Percentiles rank a stretch among this genome's conserved stretches.
These are phyloP conservation scores for Parazoanthus swiftii DNA, from an alignment of 92 coral and sea anemone genomes.

Conservation along the genomic window DNA sequence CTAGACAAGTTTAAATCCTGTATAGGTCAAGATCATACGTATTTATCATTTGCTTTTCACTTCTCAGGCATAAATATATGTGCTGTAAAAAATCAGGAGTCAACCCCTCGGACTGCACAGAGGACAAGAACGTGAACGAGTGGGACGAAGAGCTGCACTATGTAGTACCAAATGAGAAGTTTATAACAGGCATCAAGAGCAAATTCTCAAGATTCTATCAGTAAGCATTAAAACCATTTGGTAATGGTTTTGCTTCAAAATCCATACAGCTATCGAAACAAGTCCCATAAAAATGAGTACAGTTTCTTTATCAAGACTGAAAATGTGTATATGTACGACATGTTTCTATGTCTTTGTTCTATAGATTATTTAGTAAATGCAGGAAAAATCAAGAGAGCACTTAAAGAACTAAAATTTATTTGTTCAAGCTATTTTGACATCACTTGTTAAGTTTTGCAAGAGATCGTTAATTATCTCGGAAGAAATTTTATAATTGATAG, in stretches of 20 bases:
- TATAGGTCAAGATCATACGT: background rate
- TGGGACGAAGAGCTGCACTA: conserved; percentile 30
- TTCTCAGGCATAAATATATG: background rate
- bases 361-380: background rate
- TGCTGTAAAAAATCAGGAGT: conserved; percentile 26
- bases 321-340: too few species aligned
- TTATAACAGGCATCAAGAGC: conserved; percentile 11
- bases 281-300: too few species aligned
- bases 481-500: too few species aligned
- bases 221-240: background rate
- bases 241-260: background rate
- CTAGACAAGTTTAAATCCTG: background rate
- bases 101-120: conserved; percentile 11
- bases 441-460: too few species aligned
- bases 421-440: too few species aligned
- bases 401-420: too few species aligned
- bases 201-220: conserved; percentile 1
- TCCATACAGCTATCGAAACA: background rate
- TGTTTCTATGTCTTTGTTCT: background rate
- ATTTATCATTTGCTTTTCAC: too few species aligned
- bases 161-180: conserved; percentile 28
- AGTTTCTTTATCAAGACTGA: too few species aligned
- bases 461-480: too few species aligned
- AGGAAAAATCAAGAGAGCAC: background rate
- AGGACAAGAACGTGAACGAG: conserved; percentile 6